A percentile compares a stretch with the other conserved stretches of the same genome.
Conservation (phyloP, 2,797 vertebrate species). For the Cyprinodon diabolis region DNA sequence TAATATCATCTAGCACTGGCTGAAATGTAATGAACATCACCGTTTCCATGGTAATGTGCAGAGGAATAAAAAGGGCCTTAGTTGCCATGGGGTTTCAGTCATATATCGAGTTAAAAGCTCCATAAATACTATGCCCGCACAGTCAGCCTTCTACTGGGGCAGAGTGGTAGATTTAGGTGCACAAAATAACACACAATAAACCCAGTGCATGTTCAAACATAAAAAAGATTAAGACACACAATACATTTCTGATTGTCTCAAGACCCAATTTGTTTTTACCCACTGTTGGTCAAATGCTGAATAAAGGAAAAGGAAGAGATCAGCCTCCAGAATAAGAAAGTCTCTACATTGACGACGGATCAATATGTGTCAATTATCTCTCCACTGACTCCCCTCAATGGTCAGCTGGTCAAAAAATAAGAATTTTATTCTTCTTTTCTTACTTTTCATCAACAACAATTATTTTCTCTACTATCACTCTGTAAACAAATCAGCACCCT, state of each 20-base stretch:
- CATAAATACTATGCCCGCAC: conserved; percentile 71
- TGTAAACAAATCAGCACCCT: too few relatives aligned
- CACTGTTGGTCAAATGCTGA: too few relatives aligned
- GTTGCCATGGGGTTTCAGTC: conserved; percentile 62
- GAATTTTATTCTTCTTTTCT: too few relatives aligned
- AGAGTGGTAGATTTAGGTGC: conserved; percentile 5
- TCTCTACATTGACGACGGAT: neutral
- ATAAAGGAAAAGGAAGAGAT: neutral
- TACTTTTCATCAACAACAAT: too few relatives aligned
- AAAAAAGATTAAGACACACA: neutral
- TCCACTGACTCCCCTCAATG: too few relatives aligned
- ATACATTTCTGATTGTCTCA: conserved; percentile 22
- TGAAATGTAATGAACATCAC: conserved; percentile 58
- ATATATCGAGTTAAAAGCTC: conserved; percentile 71
- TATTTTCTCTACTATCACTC: too few relatives aligned
- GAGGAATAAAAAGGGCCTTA: conserved; percentile 52
- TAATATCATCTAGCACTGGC: conserved; percentile 57
- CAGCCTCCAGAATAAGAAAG: neutral
- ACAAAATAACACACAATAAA: conserved; percentile 11
- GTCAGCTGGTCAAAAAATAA: too few relatives aligned
- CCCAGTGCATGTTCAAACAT: conserved; percentile 16
- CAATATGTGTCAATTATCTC: too few relatives aligned
- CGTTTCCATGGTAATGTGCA: conserved; percentile 66
- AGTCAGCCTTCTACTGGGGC: conserved; percentile 42
- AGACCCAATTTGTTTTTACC: neutral